Conservation (phyloP, 2,113 vertebrate species). For the Burhinus oedicnemus region DNA sequence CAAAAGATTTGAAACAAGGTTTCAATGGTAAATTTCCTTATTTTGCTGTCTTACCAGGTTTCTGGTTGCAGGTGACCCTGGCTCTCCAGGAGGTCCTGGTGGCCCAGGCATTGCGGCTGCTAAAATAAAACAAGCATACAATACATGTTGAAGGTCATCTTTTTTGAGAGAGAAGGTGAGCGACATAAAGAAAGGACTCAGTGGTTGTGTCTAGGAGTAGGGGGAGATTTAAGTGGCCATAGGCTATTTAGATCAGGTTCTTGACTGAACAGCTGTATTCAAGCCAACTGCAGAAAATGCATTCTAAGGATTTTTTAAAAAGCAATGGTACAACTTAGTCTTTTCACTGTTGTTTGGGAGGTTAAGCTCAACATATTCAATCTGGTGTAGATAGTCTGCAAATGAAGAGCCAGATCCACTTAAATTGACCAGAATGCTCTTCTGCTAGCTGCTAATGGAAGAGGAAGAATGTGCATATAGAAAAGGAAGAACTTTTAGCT, state of each 20-base stretch:
- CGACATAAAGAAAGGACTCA: neutral
- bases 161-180: neutral
- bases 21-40: neutral
- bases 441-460: neutral
- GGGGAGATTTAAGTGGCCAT: neutral
- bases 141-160: neutral
- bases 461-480: neutral
- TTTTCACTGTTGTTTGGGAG: neutral
- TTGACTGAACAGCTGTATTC: neutral
- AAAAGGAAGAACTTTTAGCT: neutral
- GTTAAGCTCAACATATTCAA: neutral
- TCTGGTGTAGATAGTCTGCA: neutral
- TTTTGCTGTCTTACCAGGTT: conserved; percentile 78
- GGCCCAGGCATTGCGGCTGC: conserved; percentile 83
- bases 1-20: neutral
- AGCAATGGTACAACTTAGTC: neutral
- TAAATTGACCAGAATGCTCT: neutral
- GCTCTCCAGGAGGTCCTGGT: conserved; percentile 88
- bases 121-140: conserved; percentile 60
- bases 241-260: neutral
- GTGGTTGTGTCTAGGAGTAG: neutral
- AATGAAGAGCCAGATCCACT: neutral
- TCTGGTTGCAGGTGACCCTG: conserved; percentile 80
- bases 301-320: neutral
- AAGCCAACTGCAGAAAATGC: neutral